Evolutionary conservation across 2,888 invertebrate species (phyloP), one percentile per base, ranked within the genome.

Genomic region (Ectropis crepuscularia): DNA sequence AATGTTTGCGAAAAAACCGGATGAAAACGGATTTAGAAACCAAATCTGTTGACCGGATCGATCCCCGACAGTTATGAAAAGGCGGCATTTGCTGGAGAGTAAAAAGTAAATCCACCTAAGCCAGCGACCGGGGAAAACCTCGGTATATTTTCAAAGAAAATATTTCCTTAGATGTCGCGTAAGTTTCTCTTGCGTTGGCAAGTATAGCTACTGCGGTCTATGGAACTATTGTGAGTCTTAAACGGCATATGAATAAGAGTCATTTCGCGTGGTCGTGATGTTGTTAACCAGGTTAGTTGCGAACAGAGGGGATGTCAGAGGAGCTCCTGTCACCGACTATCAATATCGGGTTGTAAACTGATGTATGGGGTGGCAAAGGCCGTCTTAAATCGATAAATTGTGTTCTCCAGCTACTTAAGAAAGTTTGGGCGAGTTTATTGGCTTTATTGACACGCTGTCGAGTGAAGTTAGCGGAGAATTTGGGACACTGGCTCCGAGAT

Each of bases 41-140:
- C 75, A 82, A 88, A 87, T 86, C 86, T 82, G 75, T 79, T 78
- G 80, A 79, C 80, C 82, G 81, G 77, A 86, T 86, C 82, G 84
- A 85, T 82, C 82, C 81, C 77, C 76, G 88, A 89, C 90, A 88
- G 83, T 87, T 90, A 91, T 90, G 88, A 89, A 91, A 90, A 88
- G 89, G 80, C 76, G 74, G 85, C 74, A 81, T 85, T 82, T 80
- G 77, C 74, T 74, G 77, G 76, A 77, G 76, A 79, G 76, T 73
- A 80, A 83, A 79, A 83, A 82, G 78, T 74, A 85, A 87, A 88
- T 83, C 86, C 85, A 77, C 73, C 73, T 88, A 89, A 87, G 85
- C 88, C 78, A 74, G 74, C 79, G 73, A 75, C 79, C 77, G 70
- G 75, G 78, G 78, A 78, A 85, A 90, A 89, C 87, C 89, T 87